These are phyloP conservation scores for Podarcis muralis DNA, from an alignment of 2,113 vertebrate species.

Conservation along the genomic window DNA sequence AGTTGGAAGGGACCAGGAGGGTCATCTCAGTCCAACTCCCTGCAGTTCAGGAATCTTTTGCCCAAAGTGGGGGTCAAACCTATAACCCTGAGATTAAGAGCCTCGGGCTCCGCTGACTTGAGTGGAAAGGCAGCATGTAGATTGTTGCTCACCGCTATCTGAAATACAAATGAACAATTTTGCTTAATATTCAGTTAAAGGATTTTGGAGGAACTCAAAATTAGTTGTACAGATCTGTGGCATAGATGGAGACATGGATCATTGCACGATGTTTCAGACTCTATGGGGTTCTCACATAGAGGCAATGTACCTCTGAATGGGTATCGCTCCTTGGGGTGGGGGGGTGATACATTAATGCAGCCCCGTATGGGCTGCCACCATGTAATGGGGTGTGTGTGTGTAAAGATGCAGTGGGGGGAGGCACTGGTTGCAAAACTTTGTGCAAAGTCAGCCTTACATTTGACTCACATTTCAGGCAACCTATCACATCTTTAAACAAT, in stretches of 20 bases:
- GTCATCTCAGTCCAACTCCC: too few species aligned
- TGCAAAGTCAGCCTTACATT: background rate
- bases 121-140: background rate
- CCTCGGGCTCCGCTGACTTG: too few species aligned
- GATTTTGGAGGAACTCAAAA: background rate
- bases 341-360: background rate
- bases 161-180: background rate
- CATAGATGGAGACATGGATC: too few species aligned
- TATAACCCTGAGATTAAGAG: too few species aligned
- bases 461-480: background rate
- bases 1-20: too few species aligned
- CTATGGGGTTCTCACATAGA: background rate
- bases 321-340: background rate
- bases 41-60: too few species aligned
- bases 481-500: background rate
- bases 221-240: too few species aligned
- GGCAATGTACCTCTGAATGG: background rate
- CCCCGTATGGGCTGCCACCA: too few species aligned
- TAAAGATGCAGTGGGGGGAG: background rate
- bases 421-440: background rate
- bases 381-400: background rate
- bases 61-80: too few species aligned
- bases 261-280: background rate
- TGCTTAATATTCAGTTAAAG: background rate
- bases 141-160: background rate